These are phyloP conservation scores for Drusus annulatus DNA, from an alignment of 1,140 invertebrate species.

Conservation along the genomic window DNA sequence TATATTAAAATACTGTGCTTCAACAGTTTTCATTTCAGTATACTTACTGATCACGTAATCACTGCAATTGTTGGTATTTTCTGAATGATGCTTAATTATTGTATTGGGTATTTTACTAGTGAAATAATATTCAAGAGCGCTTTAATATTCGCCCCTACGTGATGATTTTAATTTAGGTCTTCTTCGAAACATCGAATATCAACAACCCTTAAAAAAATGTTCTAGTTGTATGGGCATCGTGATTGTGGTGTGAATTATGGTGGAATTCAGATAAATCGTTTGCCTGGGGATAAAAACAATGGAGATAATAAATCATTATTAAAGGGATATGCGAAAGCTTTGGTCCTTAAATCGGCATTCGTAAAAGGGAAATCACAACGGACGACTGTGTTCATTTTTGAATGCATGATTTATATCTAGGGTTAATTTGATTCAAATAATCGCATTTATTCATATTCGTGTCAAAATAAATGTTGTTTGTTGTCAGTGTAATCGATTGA, in stretches of 20 bases:
- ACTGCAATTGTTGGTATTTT: no score
- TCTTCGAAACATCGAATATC: background rate
- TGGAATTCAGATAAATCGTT: conserved; percentile 27
- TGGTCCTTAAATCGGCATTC: conserved; percentile 19
- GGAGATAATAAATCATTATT: conserved; percentile 45
- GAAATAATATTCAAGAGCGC: background rate
- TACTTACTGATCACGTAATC: no score
- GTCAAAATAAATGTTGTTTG: no score
- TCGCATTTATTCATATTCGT: no score
- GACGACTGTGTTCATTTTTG: conserved; percentile 21
- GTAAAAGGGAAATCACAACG: conserved; percentile 34
- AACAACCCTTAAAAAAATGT: conserved; percentile 2
- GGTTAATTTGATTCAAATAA: background rate
- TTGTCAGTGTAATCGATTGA: no score
- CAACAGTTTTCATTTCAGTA: no score
- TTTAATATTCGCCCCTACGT: background rate
- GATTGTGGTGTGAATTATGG: conserved; percentile 19
- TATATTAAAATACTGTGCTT: no score
- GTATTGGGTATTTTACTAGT: background rate
- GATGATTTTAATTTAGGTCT: background rate
- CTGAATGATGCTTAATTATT: no score
- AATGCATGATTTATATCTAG: background rate
- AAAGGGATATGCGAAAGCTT: conserved; percentile 38
- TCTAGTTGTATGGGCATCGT: background rate
- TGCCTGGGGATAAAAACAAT: conserved; percentile 34